Evolutionary conservation across 1,140 invertebrate species (phyloP).

Genomic region (Trialeurodes vaporariorum): DNA sequence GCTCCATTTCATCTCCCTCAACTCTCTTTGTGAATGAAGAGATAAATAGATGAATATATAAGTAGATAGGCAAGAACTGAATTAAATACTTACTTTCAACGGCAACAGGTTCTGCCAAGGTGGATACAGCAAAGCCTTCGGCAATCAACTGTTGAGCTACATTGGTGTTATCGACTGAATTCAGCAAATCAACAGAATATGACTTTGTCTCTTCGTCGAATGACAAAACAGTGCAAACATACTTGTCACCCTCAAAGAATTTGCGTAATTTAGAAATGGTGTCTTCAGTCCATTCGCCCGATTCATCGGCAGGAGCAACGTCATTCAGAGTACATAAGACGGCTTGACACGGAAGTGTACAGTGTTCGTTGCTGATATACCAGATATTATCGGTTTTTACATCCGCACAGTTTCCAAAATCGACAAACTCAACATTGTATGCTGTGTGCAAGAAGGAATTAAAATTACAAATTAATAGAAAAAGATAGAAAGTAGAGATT

Average conservation of each 20-base stretch:
- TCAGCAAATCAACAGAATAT: conserved; percentile 41
- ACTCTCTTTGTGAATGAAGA: too few relatives aligned
- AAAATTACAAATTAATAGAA: too few relatives aligned
- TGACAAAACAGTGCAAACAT: conserved; percentile 37
- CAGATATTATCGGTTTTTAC: conserved; percentile 48
- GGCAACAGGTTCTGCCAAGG: not conserved
- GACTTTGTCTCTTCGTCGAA: conserved; percentile 36
- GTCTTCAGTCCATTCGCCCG: conserved; percentile 32
- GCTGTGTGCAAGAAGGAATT: too few relatives aligned
- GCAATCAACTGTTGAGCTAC: conserved; percentile 34
- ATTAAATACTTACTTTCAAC: not conserved
- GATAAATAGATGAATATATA: too few relatives aligned
- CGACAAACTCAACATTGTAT: conserved; percentile 49
- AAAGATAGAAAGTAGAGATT: too few relatives aligned
- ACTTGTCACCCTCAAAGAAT: conserved; percentile 45
- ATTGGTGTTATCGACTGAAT: conserved; percentile 31
- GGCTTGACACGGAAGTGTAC: conserved; percentile 53
- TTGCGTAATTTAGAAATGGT: conserved; percentile 34
- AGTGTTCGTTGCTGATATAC: conserved; percentile 48
- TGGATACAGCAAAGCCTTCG: conserved; percentile 32
- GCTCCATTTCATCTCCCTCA: too few relatives aligned
- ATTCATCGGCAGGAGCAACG: conserved; percentile 39
- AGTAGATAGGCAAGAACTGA: too few relatives aligned
- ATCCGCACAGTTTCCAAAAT: conserved; percentile 56
- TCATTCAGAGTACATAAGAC: conserved; percentile 48